Percentiles rank a stretch among this genome's conserved stretches.
phyloP scores from a whole-genome alignment of 2,888 invertebrate genomes.

The Nudaria mundana region DNA sequence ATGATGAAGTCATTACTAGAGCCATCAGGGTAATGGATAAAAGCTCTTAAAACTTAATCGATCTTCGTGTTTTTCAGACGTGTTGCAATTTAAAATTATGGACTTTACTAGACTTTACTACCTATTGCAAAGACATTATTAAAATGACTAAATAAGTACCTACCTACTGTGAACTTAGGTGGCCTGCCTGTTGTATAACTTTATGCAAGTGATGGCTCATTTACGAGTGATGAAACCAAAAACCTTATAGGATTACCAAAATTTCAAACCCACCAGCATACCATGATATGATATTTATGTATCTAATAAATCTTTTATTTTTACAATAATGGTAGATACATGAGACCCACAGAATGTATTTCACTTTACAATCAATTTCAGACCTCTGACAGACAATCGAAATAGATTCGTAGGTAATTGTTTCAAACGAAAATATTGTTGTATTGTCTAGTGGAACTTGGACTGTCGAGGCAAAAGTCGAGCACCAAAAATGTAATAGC shows the following conservation, averaged over 20 bases:
- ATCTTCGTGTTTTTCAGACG: constrained; percentile 51
- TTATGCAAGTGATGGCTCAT: too few relatives aligned
- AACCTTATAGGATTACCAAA: too few relatives aligned
- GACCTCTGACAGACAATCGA: constrained; percentile 35
- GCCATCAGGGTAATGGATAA: constrained; percentile 70
- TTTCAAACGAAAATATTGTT: constrained; percentile 51
- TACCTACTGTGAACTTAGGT: too few relatives aligned
- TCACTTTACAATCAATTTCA: constrained; percentile 37
- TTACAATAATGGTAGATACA: too few relatives aligned
- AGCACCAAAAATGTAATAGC: constrained; percentile 81
- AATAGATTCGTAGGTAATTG: constrained; percentile 40
- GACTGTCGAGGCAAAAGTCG: constrained; percentile 70
- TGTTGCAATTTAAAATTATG: constrained; percentile 42
- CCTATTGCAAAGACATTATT: too few relatives aligned
- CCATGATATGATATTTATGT: too few relatives aligned
- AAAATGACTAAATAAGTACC: not conserved
- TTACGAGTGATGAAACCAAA: too few relatives aligned
- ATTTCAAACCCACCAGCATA: too few relatives aligned
- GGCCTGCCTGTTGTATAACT: too few relatives aligned
- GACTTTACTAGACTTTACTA: too few relatives aligned
- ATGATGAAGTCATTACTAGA: constrained; percentile 66
- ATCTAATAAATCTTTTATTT: too few relatives aligned
- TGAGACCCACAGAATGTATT: constrained; percentile 12
- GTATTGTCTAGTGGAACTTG: constrained; percentile 65
- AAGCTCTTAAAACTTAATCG: constrained; percentile 73